phyloP scores from a whole-genome alignment of 2,113 vertebrate species.

The Echinops telfairi region DNA sequence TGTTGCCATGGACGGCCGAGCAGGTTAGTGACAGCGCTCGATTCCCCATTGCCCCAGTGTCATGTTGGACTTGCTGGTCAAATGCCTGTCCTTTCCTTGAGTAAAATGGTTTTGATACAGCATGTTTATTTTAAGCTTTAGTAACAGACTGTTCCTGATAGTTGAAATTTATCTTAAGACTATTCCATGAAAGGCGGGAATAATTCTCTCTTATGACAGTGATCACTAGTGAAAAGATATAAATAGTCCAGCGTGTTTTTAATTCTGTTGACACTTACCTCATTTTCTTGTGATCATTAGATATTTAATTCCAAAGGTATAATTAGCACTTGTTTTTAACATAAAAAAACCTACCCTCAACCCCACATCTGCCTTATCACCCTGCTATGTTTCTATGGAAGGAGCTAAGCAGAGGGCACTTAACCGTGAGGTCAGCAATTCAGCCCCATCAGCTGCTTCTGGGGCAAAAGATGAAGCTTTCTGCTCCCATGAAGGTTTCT shows the following conservation, averaged over 20 bases:
- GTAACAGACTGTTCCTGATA: constrained; percentile 35
- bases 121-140: constrained; percentile 62
- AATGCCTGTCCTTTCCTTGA: constrained; percentile 24
- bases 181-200: neutral
- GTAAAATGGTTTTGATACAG: constrained; percentile 10
- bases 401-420: too few relatives aligned
- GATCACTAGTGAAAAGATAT: constrained; percentile 35
- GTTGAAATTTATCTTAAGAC: neutral
- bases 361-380: neutral
- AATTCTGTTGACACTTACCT: neutral
- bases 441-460: too few relatives aligned
- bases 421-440: too few relatives aligned
- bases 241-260: constrained; percentile 15
- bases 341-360: neutral
- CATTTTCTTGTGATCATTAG: constrained; percentile 47
- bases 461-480: too few relatives aligned
- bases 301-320: constrained; percentile 33
- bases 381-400: neutral
- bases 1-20: constrained; percentile 97
- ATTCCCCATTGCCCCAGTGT: neutral
- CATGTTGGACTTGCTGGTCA: neutral
- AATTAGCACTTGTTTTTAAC: constrained; percentile 16
- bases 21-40: constrained; percentile 88
- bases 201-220: constrained; percentile 40
- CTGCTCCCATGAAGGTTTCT: too few relatives aligned